Base-by-base conservation (phyloP, 2,888 invertebrate genomes). In the Rhynchonema sp. region DNA sequence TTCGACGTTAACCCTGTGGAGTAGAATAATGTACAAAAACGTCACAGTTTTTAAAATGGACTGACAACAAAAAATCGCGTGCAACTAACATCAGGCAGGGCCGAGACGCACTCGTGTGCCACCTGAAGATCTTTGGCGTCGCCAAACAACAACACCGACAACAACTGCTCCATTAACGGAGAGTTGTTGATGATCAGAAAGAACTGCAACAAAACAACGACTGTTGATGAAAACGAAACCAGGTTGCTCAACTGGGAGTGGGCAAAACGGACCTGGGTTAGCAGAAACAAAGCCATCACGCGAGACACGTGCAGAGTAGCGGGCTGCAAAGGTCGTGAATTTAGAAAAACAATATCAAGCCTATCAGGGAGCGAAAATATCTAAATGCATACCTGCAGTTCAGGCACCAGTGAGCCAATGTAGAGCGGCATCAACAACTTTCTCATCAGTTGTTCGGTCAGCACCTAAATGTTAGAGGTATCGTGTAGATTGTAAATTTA, bases 361-460 rank as follows among this genome's bases (percentile, higher is more conserved):
- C 25, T 62, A 26, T 62, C 30, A 22, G 28, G 6, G 46, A 1
- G 17, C 55, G 29, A 57, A 25, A 25, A 46, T 25, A 54, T 20
- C 23, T 22, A 29, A 52, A 52, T 6, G 6, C 25, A 2, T 9
- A 55, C 55, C 55, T 55, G 55, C 23, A 30, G 20, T 22, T 55
- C 29, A 17, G 60, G 60, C 1, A 27, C 54, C 22, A 60, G 29
- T 23, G 92, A 94, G 74, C 86, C 88, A 66, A 96, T 87, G 74
- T 92, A 92, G 61, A 94, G 75, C 9, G 94, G 94, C 64, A 94
- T 84, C 61, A 96, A 80, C 1, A 96, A 79, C 74, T 90, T 86
- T 75, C 92, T 87, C 64, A 96, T 79, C 62, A 96, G 79, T 76
- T 96, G 92, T 73, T 92, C 90, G 0, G 89, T 87, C 60, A 96